Evolutionary conservation across 2,113 vertebrate species (phyloP), one percentile per base, ranked within the genome.

Genomic region (Oreochromis spilurus): DNA sequence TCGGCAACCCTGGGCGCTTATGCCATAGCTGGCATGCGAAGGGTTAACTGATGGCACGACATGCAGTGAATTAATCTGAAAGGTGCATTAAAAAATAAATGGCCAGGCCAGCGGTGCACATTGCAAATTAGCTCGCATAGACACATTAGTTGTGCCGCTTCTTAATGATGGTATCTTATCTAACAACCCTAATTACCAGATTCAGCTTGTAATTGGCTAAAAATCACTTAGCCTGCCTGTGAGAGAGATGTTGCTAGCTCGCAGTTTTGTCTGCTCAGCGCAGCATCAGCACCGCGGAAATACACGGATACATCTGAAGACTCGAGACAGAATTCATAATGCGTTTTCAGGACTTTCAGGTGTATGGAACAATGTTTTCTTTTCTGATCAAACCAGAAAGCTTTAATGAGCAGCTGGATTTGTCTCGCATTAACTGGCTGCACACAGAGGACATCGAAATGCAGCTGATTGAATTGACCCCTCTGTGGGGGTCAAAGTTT

Each of bases 331-430:
- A 60, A 60, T 31, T 60, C 57, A 10, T 14, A 31, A 10, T 6
- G 16, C 10, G 16, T 60, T 60, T 60, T 10, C 9, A 6, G 29
- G 16, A 29, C 57, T 34, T 60, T 60, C 16, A 4, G 57, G 14
- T 4, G 57, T 60, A 0, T 6, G 8, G 14, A 60, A 26, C 26
- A 60, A 60, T 60, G 8, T 0, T 60, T 34, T 0, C 29, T 60
- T 60, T 60, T 60, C 29, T 34, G 57, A 60, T 60, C 29, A 60
- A 60, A 0, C 8, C 14, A 60, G 14, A 60, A 31, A 31, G 14
- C 29, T 60, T 60, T 60, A 2, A 17, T 31, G 57, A 60, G 26
- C 8, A 31, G 26, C 57, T 60, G 26, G 57, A 31, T 60, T 60
- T 60, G 57, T 17, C 14, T 2, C 2, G 5, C 26, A 10, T 60